A percentile compares a stretch with the other conserved stretches of the same genome.
phyloP scores from a whole-genome alignment of 2,113 vertebrate species.

The Myotis brandtii region DNA sequence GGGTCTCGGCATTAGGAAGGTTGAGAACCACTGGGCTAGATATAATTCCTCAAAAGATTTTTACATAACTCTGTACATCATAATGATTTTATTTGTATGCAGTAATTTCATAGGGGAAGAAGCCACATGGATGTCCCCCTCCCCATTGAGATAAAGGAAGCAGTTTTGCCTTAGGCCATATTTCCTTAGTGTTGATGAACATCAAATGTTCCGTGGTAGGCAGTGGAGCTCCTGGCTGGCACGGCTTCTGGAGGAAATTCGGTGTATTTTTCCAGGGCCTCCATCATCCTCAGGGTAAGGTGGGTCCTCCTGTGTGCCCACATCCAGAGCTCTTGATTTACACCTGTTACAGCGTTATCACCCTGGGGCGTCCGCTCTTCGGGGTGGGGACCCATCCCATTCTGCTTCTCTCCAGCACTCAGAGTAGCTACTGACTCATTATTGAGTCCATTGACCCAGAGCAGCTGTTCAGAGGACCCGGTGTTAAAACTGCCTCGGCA shows the following conservation, averaged over 20 bases:
- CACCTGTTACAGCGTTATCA: not conserved
- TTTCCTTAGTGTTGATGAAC: not conserved
- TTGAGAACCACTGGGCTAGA: no score
- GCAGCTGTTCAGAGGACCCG: not conserved
- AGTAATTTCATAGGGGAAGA: not conserved
- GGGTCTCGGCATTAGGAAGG: no score
- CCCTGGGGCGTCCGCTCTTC: not conserved
- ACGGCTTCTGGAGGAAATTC: not conserved
- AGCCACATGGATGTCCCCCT: no score
- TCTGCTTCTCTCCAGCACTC: not conserved
- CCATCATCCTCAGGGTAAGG: not conserved
- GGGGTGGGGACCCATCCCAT: not conserved
- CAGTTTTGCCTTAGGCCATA: not conserved
- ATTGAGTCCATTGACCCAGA: not conserved
- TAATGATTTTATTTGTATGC: not conserved
- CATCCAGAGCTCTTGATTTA: not conserved
- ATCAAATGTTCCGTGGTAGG: not conserved
- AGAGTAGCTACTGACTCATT: not conserved
- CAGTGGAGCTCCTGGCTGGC: not conserved
- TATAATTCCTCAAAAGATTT: not conserved
- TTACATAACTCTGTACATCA: not conserved
- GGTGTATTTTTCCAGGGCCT: not conserved
- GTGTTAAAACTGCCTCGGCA: not conserved
- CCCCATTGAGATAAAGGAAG: not conserved
- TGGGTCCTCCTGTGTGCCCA: fast-evolving